Conservation (phyloP, 2,888 invertebrate genomes). For the Sminthurides aquaticus region DNA sequence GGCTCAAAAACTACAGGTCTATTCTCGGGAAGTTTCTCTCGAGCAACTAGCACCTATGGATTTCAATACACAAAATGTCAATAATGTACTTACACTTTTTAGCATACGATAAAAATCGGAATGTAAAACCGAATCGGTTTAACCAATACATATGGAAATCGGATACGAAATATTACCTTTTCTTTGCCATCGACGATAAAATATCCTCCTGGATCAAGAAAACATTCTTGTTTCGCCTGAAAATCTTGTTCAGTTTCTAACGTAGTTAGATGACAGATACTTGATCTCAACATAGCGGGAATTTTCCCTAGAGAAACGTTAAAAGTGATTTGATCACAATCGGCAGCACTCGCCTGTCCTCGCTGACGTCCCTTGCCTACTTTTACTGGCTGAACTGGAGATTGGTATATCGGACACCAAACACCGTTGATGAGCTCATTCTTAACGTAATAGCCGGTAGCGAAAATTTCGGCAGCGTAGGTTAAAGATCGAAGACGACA, state of each 20-base stretch:
- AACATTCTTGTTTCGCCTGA: constrained; percentile 56
- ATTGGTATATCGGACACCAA: too few species aligned
- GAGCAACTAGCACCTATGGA: constrained; percentile 53
- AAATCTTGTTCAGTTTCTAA: constrained; percentile 49
- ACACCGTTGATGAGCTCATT: background rate
- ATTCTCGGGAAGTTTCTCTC: constrained; percentile 59
- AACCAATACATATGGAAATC: too few species aligned
- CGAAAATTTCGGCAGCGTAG: constrained; percentile 10
- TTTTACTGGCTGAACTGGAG: background rate
- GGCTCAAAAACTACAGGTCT: constrained; percentile 56
- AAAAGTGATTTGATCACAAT: constrained; percentile 1
- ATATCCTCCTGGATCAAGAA: constrained; percentile 57
- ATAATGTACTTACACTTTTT: too few species aligned
- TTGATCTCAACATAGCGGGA: constrained; percentile 57
- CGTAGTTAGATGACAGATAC: constrained; percentile 53
- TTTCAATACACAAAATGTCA: background rate
- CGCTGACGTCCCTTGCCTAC: background rate
- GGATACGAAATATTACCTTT: constrained; percentile 46
- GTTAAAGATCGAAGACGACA: constrained; percentile 10
- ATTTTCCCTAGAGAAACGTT: constrained; percentile 48
- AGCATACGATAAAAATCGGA: too few species aligned
- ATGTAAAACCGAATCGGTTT: too few species aligned
- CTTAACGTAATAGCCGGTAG: constrained; percentile 1
- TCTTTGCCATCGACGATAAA: constrained; percentile 59
- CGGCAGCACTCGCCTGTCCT: background rate